Percentiles rank a stretch among this genome's conserved stretches.
Evolutionary conservation across 2,113 vertebrate genomes (phyloP).

Genomic region (Thalassoma bifasciatum): DNA sequence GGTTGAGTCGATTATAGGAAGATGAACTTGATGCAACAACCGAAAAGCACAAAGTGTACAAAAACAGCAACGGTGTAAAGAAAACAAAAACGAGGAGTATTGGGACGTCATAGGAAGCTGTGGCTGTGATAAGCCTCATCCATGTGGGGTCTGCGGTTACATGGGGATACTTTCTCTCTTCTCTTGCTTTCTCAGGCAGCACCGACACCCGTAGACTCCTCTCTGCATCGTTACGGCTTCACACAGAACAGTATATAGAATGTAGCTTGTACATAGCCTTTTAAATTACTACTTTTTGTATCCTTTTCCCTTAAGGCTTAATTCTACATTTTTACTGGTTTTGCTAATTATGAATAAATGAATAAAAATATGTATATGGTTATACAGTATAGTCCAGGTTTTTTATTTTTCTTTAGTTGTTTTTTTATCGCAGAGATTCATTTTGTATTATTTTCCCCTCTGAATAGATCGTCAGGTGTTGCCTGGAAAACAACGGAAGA

Average conservation of each 20-base stretch:
- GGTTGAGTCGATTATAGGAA: slow-evolving; percentile 56
- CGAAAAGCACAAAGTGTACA: slow-evolving; percentile 80
- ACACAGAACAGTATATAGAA: slow-evolving; percentile 88
- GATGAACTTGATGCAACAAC: slow-evolving; percentile 34
- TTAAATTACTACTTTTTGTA: slow-evolving; percentile 94
- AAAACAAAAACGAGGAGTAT: too few species aligned
- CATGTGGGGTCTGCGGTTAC: slow-evolving; percentile 68
- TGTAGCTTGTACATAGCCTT: slow-evolving; percentile 99
- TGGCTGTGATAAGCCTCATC: slow-evolving; percentile 79
- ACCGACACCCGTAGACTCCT: slow-evolving; percentile 78
- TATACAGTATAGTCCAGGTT: slow-evolving; percentile 73
- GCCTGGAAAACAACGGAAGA: slow-evolving; percentile 91
- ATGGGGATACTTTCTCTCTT: slow-evolving; percentile 84
- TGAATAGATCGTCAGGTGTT: slow-evolving; percentile 84
- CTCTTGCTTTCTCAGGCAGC: slow-evolving; percentile 90
- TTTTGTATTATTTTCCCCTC: slow-evolving; percentile 49
- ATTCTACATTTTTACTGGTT: slow-evolving; percentile 90
- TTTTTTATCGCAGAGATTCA: slow-evolving; percentile 48
- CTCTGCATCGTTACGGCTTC: slow-evolving; percentile 83
- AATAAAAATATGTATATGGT: slow-evolving; percentile 73
- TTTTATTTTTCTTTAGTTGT: slow-evolving; percentile 59
- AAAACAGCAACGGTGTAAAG: neutral
- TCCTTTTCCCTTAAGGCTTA: slow-evolving; percentile 87
- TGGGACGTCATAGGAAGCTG: slow-evolving; percentile 40
- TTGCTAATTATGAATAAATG: slow-evolving; percentile 85